Evolutionary conservation across 2,797 vertebrate species (phyloP).

Genomic region (Pteropus rufus): DNA sequence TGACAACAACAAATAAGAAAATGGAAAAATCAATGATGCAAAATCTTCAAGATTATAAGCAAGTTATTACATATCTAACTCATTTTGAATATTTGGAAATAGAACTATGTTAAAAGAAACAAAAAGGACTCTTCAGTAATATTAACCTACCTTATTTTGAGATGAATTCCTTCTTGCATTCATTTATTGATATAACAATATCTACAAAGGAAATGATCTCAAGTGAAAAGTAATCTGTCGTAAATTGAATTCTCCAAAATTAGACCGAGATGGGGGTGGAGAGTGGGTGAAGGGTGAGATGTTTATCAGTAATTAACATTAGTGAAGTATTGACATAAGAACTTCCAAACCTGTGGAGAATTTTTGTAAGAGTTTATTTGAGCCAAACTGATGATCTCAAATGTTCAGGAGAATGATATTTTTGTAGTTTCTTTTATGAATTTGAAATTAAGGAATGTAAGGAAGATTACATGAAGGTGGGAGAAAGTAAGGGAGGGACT

Average conservation of each 20-base stretch:
- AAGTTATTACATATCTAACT: constrained; percentile 22
- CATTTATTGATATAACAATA: constrained; percentile 22
- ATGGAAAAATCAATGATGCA: constrained; percentile 33
- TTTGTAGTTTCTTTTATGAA: background rate
- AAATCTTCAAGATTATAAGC: background rate
- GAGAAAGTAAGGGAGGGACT: background rate
- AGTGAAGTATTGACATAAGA: background rate
- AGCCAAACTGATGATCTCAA: background rate
- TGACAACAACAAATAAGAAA: constrained; percentile 45
- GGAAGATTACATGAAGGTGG: background rate
- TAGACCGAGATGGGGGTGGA: background rate
- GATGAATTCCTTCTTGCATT: background rate
- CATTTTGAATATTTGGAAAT: constrained; percentile 28
- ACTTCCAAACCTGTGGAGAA: background rate
- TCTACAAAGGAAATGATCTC: background rate
- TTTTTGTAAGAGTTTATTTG: background rate
- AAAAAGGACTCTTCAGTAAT: background rate
- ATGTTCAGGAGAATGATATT: background rate
- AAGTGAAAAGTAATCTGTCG: background rate
- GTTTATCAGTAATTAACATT: background rate
- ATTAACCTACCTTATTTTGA: background rate
- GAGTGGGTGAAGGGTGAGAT: background rate
- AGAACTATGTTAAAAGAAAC: background rate
- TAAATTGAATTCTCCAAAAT: background rate
- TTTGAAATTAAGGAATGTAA: background rate